phyloP scores from a whole-genome alignment of 2,888 invertebrate species.

The Amblyjoppa fuscipennis region DNA sequence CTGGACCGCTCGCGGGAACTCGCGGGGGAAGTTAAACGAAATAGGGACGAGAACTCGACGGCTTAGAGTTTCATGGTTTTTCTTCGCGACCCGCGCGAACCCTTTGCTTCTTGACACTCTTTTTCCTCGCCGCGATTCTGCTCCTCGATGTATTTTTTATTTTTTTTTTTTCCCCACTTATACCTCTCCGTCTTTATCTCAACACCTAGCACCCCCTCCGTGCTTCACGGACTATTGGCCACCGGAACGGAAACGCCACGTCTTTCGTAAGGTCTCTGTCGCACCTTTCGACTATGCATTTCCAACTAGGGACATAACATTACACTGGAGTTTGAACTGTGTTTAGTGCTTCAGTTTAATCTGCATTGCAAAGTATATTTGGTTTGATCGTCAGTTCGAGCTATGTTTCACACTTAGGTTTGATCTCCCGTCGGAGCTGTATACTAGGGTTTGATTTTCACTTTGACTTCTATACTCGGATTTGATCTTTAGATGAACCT shows the following conservation, averaged over 20 bases:
- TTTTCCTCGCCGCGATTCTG: conserved; percentile 8
- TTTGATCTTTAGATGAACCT: no score
- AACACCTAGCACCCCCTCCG: conserved; percentile 16
- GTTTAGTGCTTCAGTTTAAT: no score
- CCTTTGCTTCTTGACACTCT: conserved; percentile 45
- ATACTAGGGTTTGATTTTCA: no score
- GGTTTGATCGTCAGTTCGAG: no score
- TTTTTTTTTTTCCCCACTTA: neutral
- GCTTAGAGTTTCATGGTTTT: conserved; percentile 46
- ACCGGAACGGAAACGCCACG: conserved; percentile 19
- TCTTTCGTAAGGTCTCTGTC: conserved; percentile 13
- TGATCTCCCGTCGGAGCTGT: no score
- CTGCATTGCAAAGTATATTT: no score
- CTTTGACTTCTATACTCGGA: no score
- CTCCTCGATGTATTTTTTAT: neutral
- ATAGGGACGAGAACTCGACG: neutral
- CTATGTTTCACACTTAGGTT: no score
- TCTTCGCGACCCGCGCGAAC: conserved; percentile 46
- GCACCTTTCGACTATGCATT: conserved; percentile 14
- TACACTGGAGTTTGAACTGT: neutral
- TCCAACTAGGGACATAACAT: conserved; percentile 13
- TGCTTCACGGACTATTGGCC: conserved; percentile 33
- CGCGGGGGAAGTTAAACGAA: conserved; percentile 5
- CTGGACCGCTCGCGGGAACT: conserved; percentile 6
- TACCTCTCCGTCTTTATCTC: conserved; percentile 32